A percentile compares a stretch with the other conserved stretches of the same genome.
phyloP scores from a whole-genome alignment of 2,113 vertebrate genomes.

The Lepus americanus region DNA sequence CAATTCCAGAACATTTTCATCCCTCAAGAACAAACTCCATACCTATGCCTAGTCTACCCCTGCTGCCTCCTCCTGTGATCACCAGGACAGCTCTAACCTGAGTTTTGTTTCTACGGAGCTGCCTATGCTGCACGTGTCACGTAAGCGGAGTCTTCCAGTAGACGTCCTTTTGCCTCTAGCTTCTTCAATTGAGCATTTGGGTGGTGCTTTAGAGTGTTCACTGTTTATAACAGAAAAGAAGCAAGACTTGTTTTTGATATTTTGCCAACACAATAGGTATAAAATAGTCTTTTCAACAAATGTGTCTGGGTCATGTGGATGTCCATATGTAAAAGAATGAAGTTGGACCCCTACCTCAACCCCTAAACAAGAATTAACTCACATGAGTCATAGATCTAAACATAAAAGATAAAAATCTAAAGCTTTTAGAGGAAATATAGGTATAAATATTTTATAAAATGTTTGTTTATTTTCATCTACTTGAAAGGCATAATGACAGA shows the following conservation, averaged over 20 bases:
- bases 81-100: not conserved
- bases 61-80: not conserved
- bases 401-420: conserved; percentile 20
- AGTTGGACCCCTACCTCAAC: not conserved
- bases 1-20: conserved; percentile 32
- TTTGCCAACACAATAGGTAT: conserved; percentile 10
- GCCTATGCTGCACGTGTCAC: not conserved
- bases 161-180: not conserved
- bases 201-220: conserved; percentile 17
- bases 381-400: not conserved
- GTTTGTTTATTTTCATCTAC: no score
- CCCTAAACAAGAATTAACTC: not conserved
- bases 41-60: not conserved
- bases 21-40: not conserved
- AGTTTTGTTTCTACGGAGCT: not conserved
- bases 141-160: not conserved
- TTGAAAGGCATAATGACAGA: no score
- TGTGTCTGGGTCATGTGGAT: not conserved
- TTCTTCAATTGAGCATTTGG: conserved; percentile 27
- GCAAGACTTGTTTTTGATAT: not conserved
- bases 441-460: no score
- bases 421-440: conserved; percentile 3
- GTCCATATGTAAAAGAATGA: conserved; percentile 7
- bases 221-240: conserved; percentile 32
- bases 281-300: conserved; percentile 6